Base-by-base conservation (phyloP, 2,888 invertebrate genomes). In the Mechanitis messenoides region DNA sequence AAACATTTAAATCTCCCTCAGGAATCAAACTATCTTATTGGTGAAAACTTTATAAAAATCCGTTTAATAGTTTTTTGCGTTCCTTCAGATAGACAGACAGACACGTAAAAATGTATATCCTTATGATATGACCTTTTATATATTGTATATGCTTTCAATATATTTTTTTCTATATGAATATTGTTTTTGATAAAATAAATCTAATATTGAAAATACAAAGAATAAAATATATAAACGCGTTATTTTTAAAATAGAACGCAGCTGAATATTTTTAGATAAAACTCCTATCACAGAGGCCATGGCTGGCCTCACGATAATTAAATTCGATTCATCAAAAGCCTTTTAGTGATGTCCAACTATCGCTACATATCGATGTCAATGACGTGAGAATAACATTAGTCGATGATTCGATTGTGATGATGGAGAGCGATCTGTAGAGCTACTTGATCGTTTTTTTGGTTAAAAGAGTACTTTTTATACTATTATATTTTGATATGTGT, bases 311-410 rank as follows among this genome's bases (percentile, higher is more conserved):
- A 61, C 68, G 67, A 67, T 71, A 71, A 72, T 72, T 71, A 70
- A 69, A 71, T 67, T 66, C 61, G 68, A 67, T 69, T 72, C 68
- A 68, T 69, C 69, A 69, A 68, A 68, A 65, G 70, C 71, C 68
- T 70, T 73, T 73, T 74, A 73, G 76, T 74, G 72, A 67, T 67
- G 65, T 61, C 59, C 64, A 60, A 62, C 68, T 71, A 69, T 69
- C 66, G 69, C 42, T 1, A 50, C 9, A 50, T 50, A 50, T 50
- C 50, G 6, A 31, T 50, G 31, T 50, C 31, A 50, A 31, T 50
- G 50, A 50, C 50, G 50, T 50, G 7, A 28, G 11, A 50, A 28
- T 50, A 31, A 50, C 50, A 50, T 31, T 7, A 50, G 31, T 31
- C 31, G 31, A 50, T 50, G 50, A 50, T 50, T 50, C 31, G 50